A percentile compares a stretch with the other conserved stretches of the same genome.
phyloP scores from a whole-genome alignment of 2,888 invertebrate genomes.

The Volucella inflata region DNA sequence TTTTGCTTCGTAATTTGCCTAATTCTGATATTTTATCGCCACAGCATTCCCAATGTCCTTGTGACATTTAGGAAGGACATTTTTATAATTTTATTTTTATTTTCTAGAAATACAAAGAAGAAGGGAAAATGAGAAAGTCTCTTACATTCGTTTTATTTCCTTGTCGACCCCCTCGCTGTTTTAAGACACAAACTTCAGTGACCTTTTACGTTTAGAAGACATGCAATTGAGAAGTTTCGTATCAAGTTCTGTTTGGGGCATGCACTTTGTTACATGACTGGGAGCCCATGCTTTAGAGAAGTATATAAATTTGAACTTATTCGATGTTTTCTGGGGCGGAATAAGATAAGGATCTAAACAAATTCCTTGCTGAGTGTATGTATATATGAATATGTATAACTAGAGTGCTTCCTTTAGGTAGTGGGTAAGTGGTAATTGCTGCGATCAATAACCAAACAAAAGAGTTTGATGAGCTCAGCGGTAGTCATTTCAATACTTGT shows the following conservation, averaged over 20 bases:
- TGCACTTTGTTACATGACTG: conserved; percentile 17
- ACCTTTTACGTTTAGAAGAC: conserved; percentile 46
- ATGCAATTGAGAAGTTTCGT: conserved; percentile 33
- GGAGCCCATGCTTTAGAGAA: not conserved
- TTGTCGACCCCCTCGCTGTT: not conserved
- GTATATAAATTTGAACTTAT: conserved; percentile 34
- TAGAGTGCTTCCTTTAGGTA: not conserved
- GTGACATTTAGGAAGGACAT: not conserved
- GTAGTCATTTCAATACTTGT: not conserved
- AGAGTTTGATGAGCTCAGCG: conserved; percentile 9
- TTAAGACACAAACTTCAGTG: conserved; percentile 37
- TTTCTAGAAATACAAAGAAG: conserved; percentile 27
- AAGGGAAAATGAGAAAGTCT: not conserved
- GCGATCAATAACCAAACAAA: conserved; percentile 43
- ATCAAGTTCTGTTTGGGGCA: not conserved
- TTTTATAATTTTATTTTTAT: not conserved
- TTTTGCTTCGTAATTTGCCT: not conserved
- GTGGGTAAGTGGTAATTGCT: conserved; percentile 21
- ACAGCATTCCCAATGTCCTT: conserved; percentile 13
- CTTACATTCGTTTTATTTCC: conserved; percentile 9
- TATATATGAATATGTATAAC: no score
- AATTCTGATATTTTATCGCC: not conserved
- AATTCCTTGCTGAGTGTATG: not conserved
- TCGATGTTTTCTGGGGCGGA: conserved; percentile 25
- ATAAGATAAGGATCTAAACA: conserved; percentile 8